These are phyloP conservation scores for Julus scanicus DNA, from an alignment of 2,888 invertebrate species.

Conservation along the genomic window DNA sequence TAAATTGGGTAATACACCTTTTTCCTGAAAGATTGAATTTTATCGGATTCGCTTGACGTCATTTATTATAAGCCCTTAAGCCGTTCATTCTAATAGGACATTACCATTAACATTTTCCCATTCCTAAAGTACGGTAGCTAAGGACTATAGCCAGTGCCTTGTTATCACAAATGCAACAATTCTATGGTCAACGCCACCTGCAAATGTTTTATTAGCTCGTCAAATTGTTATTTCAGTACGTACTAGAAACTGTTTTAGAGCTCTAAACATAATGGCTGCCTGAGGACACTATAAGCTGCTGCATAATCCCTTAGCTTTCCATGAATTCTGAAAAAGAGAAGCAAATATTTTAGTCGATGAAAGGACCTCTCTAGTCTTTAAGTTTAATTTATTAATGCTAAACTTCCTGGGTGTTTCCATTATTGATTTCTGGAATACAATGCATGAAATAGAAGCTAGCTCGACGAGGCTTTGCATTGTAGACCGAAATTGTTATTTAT, in stretches of 20 bases:
- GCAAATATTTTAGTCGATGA: neutral
- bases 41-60: neutral
- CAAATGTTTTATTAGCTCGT: neutral
- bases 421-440: neutral
- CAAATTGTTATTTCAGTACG: neutral
- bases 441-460: neutral
- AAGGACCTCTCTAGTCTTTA: neutral
- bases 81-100: too few species aligned
- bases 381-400: constrained; percentile 2
- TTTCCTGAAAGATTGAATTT: neutral
- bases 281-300: neutral
- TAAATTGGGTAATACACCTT: too few species aligned
- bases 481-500: constrained; percentile 32
- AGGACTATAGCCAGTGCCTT: neutral
- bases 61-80: too few species aligned
- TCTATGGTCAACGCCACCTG: neutral
- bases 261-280: neutral
- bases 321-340: neutral
- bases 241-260: neutral
- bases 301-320: neutral
- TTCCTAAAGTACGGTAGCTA: neutral
- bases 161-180: neutral
- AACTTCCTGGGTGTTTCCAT: constrained; percentile 36
- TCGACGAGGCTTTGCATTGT: neutral
- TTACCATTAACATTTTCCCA: neutral